These are phyloP conservation scores for Linnaemya vulpina DNA, from an alignment of 2,888 invertebrate genomes.

Conservation along the genomic window DNA sequence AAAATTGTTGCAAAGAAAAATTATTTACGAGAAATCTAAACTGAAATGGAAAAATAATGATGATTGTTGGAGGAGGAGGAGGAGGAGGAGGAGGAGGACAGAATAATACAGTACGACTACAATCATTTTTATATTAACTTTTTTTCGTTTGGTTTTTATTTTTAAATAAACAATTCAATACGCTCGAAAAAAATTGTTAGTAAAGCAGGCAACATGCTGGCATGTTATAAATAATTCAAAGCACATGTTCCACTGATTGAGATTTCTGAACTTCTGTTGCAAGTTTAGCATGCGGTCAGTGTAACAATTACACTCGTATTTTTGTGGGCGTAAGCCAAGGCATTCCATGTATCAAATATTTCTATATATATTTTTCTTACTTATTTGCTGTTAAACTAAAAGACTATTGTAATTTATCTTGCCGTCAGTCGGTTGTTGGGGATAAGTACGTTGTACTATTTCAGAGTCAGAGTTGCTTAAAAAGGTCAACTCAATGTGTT, in stretches of 20 bases:
- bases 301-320: background rate
- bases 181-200: background rate
- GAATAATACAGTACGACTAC: background rate
- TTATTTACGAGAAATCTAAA: conserved; percentile 27
- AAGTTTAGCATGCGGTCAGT: background rate
- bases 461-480: conserved; percentile 51
- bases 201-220: background rate
- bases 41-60: conserved; percentile 30
- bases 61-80: conserved; percentile 26
- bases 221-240: background rate
- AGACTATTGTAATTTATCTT: conserved; percentile 45
- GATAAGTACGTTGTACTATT: conserved; percentile 18
- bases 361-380: conserved; percentile 6
- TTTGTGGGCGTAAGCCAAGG: conserved; percentile 4
- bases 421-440: conserved; percentile 14
- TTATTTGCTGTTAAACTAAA: conserved; percentile 33
- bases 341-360: conserved; percentile 5
- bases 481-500: conserved; percentile 64
- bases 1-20: background rate
- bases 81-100: conserved; percentile 3
- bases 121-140: conserved; percentile 4
- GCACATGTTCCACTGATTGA: background rate
- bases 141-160: background rate
- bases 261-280: too few relatives aligned
- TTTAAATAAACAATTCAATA: background rate